Evolutionary conservation across 1,140 invertebrate genomes (phyloP).

Genomic region (Macrostomum lignano): DNA sequence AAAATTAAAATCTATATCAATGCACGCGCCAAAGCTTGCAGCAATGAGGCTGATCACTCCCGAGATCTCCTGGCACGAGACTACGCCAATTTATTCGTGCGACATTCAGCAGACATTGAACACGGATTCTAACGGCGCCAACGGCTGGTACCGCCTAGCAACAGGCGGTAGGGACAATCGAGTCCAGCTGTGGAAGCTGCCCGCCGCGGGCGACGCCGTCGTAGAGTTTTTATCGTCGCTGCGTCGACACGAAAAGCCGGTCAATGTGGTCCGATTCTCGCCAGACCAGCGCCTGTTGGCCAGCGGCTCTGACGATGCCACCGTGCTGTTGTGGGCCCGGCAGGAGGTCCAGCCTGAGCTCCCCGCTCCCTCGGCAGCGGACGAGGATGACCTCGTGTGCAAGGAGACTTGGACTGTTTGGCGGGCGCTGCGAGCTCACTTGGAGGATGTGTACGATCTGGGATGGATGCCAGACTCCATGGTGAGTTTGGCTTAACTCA

Average conservation of each 20-base stretch:
- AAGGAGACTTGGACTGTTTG: slow-evolving; percentile 51
- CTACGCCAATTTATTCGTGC: slow-evolving; percentile 62
- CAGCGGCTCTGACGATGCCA: slow-evolving; percentile 35
- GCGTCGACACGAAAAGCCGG: slow-evolving; percentile 54
- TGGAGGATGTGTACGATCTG: slow-evolving; percentile 72
- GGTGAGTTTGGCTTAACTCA: too few relatives aligned
- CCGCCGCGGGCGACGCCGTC: slow-evolving; percentile 36
- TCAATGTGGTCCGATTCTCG: slow-evolving; percentile 52
- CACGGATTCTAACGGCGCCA: not conserved
- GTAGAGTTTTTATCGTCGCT: slow-evolving; percentile 54
- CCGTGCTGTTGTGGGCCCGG: slow-evolving; percentile 58
- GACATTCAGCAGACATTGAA: slow-evolving; percentile 41
- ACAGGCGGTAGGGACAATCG: slow-evolving; percentile 63
- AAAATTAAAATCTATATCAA: too few relatives aligned
- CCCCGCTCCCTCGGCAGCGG: slow-evolving; percentile 28
- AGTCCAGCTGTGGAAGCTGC: slow-evolving; percentile 43
- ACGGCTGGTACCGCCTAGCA: slow-evolving; percentile 36
- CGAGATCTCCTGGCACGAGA: slow-evolving; percentile 90
- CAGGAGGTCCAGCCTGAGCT: slow-evolving; percentile 30
- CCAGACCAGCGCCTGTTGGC: slow-evolving; percentile 57
- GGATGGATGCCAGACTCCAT: slow-evolving; percentile 57
- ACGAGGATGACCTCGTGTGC: slow-evolving; percentile 32
- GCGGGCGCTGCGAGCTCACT: slow-evolving; percentile 39
- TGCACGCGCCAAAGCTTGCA: too few relatives aligned
- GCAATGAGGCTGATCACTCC: slow-evolving; percentile 52